These are phyloP conservation scores for Diabrotica balteata DNA, from an alignment of 2,888 invertebrate genomes.

Conservation along the genomic window DNA sequence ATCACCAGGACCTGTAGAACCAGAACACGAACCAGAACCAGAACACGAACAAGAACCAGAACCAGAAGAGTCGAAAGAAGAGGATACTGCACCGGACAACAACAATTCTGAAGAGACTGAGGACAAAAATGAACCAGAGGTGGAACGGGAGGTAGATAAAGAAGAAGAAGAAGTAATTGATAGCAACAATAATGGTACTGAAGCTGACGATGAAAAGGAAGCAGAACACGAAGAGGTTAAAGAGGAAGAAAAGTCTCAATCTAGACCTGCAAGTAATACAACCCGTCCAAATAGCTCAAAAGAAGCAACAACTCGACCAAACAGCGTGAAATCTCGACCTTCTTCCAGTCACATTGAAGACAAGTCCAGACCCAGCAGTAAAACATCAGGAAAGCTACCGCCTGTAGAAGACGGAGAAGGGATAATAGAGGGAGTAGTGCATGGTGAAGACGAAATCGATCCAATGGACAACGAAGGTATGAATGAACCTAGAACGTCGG, in stretches of 20 bases:
- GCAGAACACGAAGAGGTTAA: slow-evolving; percentile 16
- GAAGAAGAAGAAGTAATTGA: slow-evolving; percentile 31
- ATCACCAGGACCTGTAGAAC: slow-evolving; percentile 40
- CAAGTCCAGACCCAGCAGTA: slow-evolving; percentile 29
- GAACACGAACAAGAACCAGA: background rate
- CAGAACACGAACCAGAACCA: slow-evolving; percentile 29
- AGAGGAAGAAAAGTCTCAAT: slow-evolving; percentile 11
- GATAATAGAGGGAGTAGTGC: slow-evolving; percentile 59
- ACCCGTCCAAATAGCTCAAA: slow-evolving; percentile 4
- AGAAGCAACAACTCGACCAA: slow-evolving; percentile 18
- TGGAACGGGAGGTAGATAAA: background rate
- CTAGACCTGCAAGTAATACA: slow-evolving; percentile 10
- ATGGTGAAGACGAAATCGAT: slow-evolving; percentile 59
- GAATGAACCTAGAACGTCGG: slow-evolving; percentile 64
- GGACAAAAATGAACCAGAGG: slow-evolving; percentile 38
- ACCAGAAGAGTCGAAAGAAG: slow-evolving; percentile 24
- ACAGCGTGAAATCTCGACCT: slow-evolving; percentile 29
- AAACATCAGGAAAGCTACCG: slow-evolving; percentile 12
- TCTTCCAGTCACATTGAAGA: slow-evolving; percentile 15
- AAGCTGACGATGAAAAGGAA: slow-evolving; percentile 36
- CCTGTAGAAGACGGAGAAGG: slow-evolving; percentile 50
- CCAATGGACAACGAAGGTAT: slow-evolving; percentile 61
- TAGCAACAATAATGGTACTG: slow-evolving; percentile 32
- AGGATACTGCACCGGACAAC: slow-evolving; percentile 29
- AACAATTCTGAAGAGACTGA: slow-evolving; percentile 36